These are phyloP conservation scores for Glaucopsyche alexis DNA, from an alignment of 2,888 invertebrate species.

Conservation along the genomic window DNA sequence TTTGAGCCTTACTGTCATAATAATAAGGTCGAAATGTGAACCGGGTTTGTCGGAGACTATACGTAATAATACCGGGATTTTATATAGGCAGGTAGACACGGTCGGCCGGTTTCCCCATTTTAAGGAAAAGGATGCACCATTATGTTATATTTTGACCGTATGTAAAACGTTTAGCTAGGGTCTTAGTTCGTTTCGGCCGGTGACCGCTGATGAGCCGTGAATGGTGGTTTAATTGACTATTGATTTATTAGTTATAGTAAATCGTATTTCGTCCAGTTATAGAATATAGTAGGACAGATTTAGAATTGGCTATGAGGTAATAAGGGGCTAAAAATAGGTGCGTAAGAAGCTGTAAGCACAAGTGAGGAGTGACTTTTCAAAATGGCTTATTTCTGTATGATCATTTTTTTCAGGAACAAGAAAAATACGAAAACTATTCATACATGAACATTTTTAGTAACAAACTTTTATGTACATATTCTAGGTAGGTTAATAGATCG, in stretches of 20 bases:
- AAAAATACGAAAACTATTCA: too few species aligned
- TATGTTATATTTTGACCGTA: constrained; percentile 55
- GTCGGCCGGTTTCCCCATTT: constrained; percentile 72
- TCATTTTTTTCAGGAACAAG: too few species aligned
- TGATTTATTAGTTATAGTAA: constrained; percentile 32
- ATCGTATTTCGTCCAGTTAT: background rate
- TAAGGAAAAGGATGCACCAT: constrained; percentile 61
- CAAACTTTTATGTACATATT: too few species aligned
- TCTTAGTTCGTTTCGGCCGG: constrained; percentile 59
- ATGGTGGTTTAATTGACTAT: constrained; percentile 49
- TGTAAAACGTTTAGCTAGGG: constrained; percentile 58
- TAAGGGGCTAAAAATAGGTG: too few species aligned
- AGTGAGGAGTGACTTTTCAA: too few species aligned
- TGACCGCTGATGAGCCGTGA: constrained; percentile 69
- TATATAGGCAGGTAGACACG: constrained; percentile 70
- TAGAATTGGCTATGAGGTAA: too few species aligned
- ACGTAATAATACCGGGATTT: constrained; percentile 71
- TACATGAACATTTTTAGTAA: too few species aligned
- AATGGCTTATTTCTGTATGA: too few species aligned
- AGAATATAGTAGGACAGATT: background rate
- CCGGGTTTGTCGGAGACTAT: constrained; percentile 39
- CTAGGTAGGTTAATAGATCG: too few species aligned
- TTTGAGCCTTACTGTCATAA: background rate
- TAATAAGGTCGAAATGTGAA: background rate
- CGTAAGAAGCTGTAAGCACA: too few species aligned